Percentiles rank a stretch among this genome's conserved stretches.
Conservation (phyloP, 2,113 vertebrate species). For the Colistium nudipinnis region DNA sequence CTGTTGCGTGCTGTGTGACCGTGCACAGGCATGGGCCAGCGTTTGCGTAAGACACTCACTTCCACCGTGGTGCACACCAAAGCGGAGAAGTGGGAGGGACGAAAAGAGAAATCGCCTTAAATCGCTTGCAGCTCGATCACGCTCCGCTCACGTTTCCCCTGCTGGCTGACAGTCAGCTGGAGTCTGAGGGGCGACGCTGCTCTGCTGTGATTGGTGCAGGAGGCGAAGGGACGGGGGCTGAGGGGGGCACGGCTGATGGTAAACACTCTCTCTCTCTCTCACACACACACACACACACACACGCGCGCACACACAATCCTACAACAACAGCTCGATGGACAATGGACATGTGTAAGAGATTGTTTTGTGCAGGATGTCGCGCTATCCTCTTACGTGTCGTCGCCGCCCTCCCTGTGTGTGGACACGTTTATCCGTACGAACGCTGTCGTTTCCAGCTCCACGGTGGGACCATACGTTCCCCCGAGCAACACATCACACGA, state of each 20-base stretch:
- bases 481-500: background rate
- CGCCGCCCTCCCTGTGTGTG: background rate
- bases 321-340: too few species aligned
- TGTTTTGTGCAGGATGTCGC: too few species aligned
- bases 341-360: too few species aligned
- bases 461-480: background rate
- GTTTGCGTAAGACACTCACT: conserved; percentile 46
- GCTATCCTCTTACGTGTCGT: too few species aligned
- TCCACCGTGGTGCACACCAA: conserved; percentile 28
- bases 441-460: background rate
- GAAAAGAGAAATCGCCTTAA: conserved; percentile 22
- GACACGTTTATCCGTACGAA: too few species aligned
- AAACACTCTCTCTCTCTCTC: conserved; percentile 30
- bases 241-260: conserved; percentile 22
- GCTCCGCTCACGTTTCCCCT: conserved; percentile 73
- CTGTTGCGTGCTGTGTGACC: background rate
- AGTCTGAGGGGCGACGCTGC: conserved; percentile 32
- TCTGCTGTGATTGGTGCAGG: conserved; percentile 41
- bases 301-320: too few species aligned
- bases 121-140: conserved; percentile 61
- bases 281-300: background rate
- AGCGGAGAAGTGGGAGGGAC: background rate
- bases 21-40: conserved; percentile 14
- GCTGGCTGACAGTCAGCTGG: conserved; percentile 50
- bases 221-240: background rate